phyloP scores from a whole-genome alignment of 2,797 vertebrate genomes.

The Acrossocheilus fasciatus region DNA sequence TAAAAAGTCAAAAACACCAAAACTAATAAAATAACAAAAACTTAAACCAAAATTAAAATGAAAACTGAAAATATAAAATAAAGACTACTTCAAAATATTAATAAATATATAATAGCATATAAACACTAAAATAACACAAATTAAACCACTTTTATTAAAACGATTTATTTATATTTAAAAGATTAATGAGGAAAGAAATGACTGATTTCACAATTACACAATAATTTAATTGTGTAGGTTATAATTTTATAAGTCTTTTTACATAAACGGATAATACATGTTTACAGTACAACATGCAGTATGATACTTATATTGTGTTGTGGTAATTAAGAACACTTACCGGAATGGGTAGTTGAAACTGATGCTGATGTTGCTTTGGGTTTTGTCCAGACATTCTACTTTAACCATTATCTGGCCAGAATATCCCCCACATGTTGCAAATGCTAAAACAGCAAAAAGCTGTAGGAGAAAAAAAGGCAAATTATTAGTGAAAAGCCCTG shows the following conservation, averaged over 20 bases:
- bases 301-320: background rate
- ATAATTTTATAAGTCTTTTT: background rate
- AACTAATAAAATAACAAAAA: no score
- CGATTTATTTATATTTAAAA: background rate
- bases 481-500: background rate
- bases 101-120: no score
- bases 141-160: no score
- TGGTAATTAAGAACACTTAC: conserved; percentile 71
- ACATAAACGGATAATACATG: background rate
- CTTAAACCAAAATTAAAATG: no score
- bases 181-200: background rate
- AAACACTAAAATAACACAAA: no score
- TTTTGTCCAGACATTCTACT: conserved; percentile 94
- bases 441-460: conserved; percentile 99
- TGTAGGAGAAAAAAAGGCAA: conserved; percentile 66
- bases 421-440: conserved; percentile 99
- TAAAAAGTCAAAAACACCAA: no score
- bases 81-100: no score
- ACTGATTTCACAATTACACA: background rate
- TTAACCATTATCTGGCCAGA: conserved; percentile 93
- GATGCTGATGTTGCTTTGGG: conserved; percentile 91
- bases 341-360: conserved; percentile 96
- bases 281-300: background rate
- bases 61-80: no score
- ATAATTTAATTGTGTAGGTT: background rate